A percentile compares a stretch with the other conserved stretches of the same genome.
These are phyloP conservation scores for Actinia tenebrosa DNA, from an alignment of 64 coral and sea anemone genomes.

Conservation along the genomic window DNA sequence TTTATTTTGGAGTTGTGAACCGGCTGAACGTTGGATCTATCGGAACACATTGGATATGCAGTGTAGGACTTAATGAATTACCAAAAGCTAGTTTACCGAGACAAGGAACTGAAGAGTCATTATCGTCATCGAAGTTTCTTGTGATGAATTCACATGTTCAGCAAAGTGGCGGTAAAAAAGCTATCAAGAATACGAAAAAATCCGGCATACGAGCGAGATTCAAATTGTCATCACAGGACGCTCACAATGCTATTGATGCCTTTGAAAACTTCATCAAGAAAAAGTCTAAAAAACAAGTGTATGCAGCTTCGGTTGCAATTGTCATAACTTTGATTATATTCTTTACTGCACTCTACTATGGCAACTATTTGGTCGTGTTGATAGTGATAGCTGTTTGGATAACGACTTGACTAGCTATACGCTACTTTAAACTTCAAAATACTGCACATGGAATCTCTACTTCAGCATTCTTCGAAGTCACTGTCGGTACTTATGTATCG, in stretches of 20 bases:
- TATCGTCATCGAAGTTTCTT: background rate
- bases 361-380: conserved; percentile 45
- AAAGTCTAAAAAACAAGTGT: conserved; percentile 16
- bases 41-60: background rate
- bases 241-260: conserved; percentile 36
- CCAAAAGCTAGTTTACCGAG: too few relatives aligned
- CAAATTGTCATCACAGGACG: conserved; percentile 21
- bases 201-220: background rate
- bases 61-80: too few relatives aligned
- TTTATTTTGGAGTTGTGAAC: background rate
- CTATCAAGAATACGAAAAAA: background rate
- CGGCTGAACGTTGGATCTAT: background rate
- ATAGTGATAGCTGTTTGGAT: conserved; percentile 56
- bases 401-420: conserved; percentile 11
- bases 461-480: background rate
- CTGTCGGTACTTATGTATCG: background rate
- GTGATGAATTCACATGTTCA: background rate
- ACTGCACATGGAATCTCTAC: background rate
- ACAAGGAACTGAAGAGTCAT: background rate
- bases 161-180: background rate
- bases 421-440: background rate
- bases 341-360: conserved; percentile 34
- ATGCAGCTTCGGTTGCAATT: conserved; percentile 27
- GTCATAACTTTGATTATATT: conserved; percentile 44
- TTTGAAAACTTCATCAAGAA: conserved; percentile 50